phyloP scores from a whole-genome alignment of 2,888 invertebrate genomes.

The Elgonia sp. region DNA sequence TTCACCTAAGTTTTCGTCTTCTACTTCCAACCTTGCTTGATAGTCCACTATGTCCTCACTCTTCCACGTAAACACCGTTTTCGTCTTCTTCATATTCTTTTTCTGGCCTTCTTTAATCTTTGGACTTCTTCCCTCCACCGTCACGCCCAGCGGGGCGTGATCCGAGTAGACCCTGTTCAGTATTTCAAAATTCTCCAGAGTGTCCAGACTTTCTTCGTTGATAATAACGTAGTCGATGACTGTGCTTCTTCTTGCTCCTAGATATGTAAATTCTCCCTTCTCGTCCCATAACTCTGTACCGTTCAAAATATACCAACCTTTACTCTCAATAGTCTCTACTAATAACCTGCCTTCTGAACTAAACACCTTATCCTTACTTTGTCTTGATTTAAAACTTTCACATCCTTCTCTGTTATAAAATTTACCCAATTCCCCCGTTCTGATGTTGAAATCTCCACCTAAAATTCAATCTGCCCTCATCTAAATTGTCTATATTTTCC shows the following conservation, averaged over 20 bases:
- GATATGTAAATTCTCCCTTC: slow-evolving; percentile 3
- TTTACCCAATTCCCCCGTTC: too few relatives aligned
- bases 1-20: too few relatives aligned
- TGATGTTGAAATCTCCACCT: too few relatives aligned
- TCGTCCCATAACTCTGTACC: neutral
- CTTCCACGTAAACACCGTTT: neutral
- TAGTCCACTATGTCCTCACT: neutral
- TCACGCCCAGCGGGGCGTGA: neutral
- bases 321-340: neutral
- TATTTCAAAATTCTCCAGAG: neutral
- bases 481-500: too few relatives aligned
- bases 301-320: slow-evolving; percentile 9
- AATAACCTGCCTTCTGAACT: neutral
- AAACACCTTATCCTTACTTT: neutral
- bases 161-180: neutral
- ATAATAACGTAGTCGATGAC: neutral
- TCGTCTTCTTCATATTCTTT: neutral
- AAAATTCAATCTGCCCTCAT: too few relatives aligned
- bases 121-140: neutral
- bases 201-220: neutral
- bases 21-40: too few relatives aligned
- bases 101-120: neutral
- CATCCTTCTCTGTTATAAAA: too few relatives aligned
- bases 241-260: neutral
- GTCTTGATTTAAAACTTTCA: too few relatives aligned